phyloP scores from a whole-genome alignment of 2,797 vertebrate species.

The Tamandua tetradactyla region DNA sequence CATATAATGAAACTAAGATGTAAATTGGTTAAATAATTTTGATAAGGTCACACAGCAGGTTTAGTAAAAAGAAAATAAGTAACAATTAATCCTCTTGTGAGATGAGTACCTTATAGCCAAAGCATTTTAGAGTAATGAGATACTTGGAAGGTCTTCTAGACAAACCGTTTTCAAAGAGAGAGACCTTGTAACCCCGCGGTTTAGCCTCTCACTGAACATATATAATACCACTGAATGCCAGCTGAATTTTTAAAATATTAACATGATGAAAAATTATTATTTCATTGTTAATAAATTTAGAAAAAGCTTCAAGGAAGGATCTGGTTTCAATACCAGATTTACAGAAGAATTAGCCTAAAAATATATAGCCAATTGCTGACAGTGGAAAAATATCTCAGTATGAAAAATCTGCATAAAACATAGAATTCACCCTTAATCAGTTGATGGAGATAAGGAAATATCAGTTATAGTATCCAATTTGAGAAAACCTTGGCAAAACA shows the following conservation, averaged over 20 bases:
- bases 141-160: neutral
- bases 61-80: neutral
- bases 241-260: neutral
- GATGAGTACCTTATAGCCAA: neutral
- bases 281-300: neutral
- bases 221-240: neutral
- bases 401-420: neutral
- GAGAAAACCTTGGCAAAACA: neutral
- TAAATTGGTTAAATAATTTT: slow-evolving; percentile 1
- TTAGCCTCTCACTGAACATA: neutral
- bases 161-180: neutral
- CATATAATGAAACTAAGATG: slow-evolving; percentile 20
- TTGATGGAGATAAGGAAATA: neutral
- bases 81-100: neutral
- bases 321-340: neutral
- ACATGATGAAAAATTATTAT: neutral
- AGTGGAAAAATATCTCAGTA: neutral
- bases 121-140: neutral
- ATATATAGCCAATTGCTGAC: no score
- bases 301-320: neutral
- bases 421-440: neutral
- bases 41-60: neutral
- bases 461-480: neutral
- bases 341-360: no score
- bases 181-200: neutral